Conservation (phyloP, 2,797 vertebrate genomes). For the Hippoglossus hippoglossus region DNA sequence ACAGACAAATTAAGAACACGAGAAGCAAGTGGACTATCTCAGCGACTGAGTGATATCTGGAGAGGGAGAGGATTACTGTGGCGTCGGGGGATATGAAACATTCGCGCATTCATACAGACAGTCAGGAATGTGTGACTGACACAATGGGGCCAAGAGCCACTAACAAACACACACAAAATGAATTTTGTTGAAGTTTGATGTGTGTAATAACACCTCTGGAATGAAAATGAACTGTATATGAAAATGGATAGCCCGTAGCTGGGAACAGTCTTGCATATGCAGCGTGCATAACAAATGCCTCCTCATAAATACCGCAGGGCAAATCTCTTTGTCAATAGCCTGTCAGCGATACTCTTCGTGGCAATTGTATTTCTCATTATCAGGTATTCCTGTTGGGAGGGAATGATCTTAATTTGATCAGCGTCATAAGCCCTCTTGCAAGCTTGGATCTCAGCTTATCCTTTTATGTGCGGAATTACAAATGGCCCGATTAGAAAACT, state of each 20-base stretch:
- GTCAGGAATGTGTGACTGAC: constrained; percentile 59
- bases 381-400: constrained; percentile 70
- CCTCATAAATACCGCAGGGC: constrained; percentile 44
- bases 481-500: constrained; percentile 73
- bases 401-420: constrained; percentile 79
- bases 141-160: constrained; percentile 53
- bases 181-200: constrained; percentile 46
- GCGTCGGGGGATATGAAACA: constrained; percentile 55
- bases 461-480: constrained; percentile 76
- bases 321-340: constrained; percentile 69
- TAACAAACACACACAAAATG: constrained; percentile 52
- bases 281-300: constrained; percentile 49
- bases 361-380: constrained; percentile 71
- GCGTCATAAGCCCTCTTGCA: constrained; percentile 63
- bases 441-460: constrained; percentile 72
- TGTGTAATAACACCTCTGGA: constrained; percentile 34
- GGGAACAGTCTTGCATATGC: constrained; percentile 45
- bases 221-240: constrained; percentile 36
- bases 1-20: constrained; percentile 59
- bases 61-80: constrained; percentile 63
- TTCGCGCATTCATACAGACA: constrained; percentile 50
- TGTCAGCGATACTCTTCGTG: constrained; percentile 56
- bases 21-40: constrained; percentile 57
- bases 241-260: constrained; percentile 34
- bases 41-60: constrained; percentile 60